phyloP scores from a whole-genome alignment of 2,797 vertebrate genomes.

The Alosa sapidissima region DNA sequence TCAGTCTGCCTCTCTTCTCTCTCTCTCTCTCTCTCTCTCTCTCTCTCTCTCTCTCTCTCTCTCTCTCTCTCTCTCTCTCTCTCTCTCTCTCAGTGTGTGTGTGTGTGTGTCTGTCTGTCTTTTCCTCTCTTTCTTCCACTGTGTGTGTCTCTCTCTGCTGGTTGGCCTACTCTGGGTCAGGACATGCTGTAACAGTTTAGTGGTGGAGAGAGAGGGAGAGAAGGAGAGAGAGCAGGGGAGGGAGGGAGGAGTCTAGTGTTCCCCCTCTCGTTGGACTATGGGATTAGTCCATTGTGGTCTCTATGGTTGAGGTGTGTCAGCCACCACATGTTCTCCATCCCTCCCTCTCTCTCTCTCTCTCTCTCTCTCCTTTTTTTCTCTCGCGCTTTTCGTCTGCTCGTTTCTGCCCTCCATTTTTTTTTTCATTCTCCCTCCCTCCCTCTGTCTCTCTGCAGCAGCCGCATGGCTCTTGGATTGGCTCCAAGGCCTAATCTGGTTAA shows the following conservation, averaged over 20 bases:
- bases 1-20: too few relatives aligned
- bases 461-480: conserved; percentile 32
- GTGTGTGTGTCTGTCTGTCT: too few relatives aligned
- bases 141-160: neutral
- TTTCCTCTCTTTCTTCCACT: neutral
- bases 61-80: neutral
- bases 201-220: neutral
- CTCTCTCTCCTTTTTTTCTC: neutral
- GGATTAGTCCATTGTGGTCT: conserved; percentile 22
- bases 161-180: conserved; percentile 19
- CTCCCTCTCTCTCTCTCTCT: neutral
- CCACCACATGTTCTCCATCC: conserved; percentile 20
- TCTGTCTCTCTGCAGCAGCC: neutral
- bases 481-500: conserved; percentile 44
- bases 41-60: neutral
- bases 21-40: neutral
- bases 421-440: conserved; percentile 18
- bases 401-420: conserved; percentile 1
- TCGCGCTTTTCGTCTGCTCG: neutral
- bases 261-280: neutral
- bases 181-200: conserved; percentile 27
- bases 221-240: neutral
- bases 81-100: neutral
- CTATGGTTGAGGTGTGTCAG: conserved; percentile 29
- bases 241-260: conserved; percentile 8